phyloP scores from a whole-genome alignment of 1,140 invertebrate genomes.

The Eurosta solidaginis region DNA sequence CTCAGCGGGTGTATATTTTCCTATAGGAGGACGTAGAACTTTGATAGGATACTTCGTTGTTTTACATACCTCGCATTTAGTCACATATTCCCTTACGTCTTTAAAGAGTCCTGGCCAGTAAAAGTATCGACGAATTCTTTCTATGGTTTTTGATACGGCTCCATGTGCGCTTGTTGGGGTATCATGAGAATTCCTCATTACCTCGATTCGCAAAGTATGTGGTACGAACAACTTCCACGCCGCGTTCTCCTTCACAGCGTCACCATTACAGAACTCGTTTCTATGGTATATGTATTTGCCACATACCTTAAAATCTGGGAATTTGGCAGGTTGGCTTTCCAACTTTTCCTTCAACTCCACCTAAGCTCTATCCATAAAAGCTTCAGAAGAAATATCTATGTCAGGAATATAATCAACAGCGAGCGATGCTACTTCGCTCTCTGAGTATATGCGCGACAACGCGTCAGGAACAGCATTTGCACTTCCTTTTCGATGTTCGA shows the following conservation, averaged over 20 bases:
- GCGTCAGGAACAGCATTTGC: background rate
- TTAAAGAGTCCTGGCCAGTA: background rate
- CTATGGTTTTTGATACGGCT: background rate
- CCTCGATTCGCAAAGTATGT: background rate
- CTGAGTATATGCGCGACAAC: background rate
- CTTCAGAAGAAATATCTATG: background rate
- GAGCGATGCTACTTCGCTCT: no score
- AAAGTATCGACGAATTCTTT: background rate
- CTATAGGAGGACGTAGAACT: no score
- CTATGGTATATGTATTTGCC: constrained; percentile 15
- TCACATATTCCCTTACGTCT: background rate
- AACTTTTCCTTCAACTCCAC: background rate
- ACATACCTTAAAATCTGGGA: background rate
- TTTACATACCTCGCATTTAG: background rate
- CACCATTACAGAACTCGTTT: background rate
- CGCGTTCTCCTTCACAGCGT: background rate
- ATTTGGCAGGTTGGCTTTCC: background rate
- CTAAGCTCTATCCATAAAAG: background rate
- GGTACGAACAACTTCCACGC: background rate
- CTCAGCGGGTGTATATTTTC: no score
- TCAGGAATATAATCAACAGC: background rate
- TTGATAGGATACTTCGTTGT: no score
- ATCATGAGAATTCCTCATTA: background rate
- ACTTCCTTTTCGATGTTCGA: constrained; percentile 2
- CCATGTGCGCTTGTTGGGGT: background rate